Conservation (phyloP, 2,888 invertebrate genomes). For the Drosophila conformis region DNA sequence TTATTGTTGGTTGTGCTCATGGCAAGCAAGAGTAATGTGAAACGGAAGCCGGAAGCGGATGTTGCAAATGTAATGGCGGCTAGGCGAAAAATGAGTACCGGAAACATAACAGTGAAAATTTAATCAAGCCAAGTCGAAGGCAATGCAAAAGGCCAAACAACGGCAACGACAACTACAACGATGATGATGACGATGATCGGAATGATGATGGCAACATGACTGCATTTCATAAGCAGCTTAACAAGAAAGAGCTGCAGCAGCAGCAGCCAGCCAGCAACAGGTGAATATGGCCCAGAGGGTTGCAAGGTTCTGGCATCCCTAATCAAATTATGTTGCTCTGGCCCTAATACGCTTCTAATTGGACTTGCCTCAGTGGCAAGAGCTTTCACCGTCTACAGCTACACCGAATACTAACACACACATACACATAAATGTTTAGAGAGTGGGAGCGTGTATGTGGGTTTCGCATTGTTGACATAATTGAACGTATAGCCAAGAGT, state of each 20-base stretch:
- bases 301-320: conserved; percentile 33
- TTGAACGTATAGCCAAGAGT: conserved; percentile 42
- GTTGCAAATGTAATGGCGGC: conserved; percentile 73
- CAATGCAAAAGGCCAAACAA: conserved; percentile 35
- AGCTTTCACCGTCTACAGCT: conserved; percentile 20
- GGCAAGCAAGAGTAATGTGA: conserved; percentile 58
- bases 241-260: conserved; percentile 13
- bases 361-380: conserved; percentile 62
- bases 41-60: conserved; percentile 77
- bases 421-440: background rate
- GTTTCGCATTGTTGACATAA: conserved; percentile 52
- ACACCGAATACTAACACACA: conserved; percentile 8
- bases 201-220: conserved; percentile 40
- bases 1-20: conserved; percentile 4
- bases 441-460: conserved; percentile 1
- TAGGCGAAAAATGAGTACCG: conserved; percentile 64
- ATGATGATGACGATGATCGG: conserved; percentile 9
- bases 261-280: conserved; percentile 18
- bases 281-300: conserved; percentile 3
- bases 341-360: conserved; percentile 72
- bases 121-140: conserved; percentile 76
- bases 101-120: conserved; percentile 79
- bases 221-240: conserved; percentile 77
- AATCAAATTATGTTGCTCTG: conserved; percentile 68
- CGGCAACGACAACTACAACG: conserved; percentile 2